Conservation (phyloP, 2,888 invertebrate genomes). For the Meteorus colon region DNA sequence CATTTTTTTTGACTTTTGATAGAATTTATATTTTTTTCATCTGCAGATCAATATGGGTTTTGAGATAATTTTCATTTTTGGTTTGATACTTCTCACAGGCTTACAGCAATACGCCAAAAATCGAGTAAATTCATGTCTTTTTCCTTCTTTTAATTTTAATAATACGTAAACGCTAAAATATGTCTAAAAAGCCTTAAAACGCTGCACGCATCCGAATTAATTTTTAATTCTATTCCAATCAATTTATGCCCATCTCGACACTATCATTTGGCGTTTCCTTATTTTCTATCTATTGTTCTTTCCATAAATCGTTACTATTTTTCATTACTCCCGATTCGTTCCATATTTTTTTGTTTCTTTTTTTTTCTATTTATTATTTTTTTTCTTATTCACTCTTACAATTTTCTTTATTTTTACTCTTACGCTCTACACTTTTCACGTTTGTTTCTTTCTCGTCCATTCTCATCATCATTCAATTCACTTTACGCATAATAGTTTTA, state of each 20-base stretch:
- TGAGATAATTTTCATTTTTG: neutral
- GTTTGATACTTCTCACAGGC: neutral
- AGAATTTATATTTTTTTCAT: neutral
- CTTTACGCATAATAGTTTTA: slow-evolving; percentile 5
- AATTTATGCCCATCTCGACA: slow-evolving; percentile 32
- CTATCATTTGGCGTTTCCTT: slow-evolving; percentile 14
- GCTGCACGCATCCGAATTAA: slow-evolving; percentile 49
- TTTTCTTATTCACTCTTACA: neutral
- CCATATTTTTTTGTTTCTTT: neutral
- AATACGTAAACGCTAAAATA: slow-evolving; percentile 40
- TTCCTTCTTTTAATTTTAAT: slow-evolving; percentile 13
- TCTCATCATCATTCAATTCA: slow-evolving; percentile 8
- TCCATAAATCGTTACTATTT: slow-evolving; percentile 17
- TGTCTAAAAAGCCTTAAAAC: slow-evolving; percentile 50
- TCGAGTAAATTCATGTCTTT: neutral
- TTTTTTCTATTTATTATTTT: slow-evolving; percentile 15
- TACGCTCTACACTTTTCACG: slow-evolving; percentile 13
- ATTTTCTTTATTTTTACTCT: neutral
- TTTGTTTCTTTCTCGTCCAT: neutral
- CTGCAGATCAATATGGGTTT: neutral
- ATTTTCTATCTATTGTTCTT: slow-evolving; percentile 2
- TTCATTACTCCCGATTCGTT: neutral
- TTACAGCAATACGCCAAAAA: neutral
- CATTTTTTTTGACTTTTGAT: neutral
- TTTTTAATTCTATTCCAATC: slow-evolving; percentile 38